Evolutionary conservation across 2,797 vertebrate genomes (phyloP).

Genomic region (Cephalopachus bancanus): DNA sequence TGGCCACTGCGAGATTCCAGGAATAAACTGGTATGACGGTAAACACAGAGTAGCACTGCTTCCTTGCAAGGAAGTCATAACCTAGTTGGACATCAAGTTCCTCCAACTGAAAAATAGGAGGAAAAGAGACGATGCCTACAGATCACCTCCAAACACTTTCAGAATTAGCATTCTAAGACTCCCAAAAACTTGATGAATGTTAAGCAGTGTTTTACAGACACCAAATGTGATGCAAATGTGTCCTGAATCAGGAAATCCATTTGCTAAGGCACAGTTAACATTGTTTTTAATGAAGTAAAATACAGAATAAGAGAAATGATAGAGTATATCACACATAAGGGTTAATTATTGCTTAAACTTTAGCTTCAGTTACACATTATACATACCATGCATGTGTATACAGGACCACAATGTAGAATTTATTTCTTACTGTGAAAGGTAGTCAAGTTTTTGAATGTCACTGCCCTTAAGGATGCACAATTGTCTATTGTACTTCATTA

Average conservation of each 20-base stretch:
- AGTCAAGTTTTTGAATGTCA: neutral
- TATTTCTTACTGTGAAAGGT: neutral
- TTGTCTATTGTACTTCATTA: neutral
- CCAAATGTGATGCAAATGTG: neutral
- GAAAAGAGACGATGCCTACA: neutral
- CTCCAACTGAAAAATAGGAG: neutral
- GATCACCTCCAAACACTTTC: constrained; percentile 41
- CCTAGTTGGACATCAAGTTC: neutral
- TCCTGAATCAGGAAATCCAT: neutral
- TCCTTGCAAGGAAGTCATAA: neutral
- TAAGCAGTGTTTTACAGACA: neutral
- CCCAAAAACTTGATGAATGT: neutral
- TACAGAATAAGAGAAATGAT: neutral
- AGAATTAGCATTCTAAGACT: constrained; percentile 5
- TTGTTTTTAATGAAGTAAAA: constrained; percentile 18
- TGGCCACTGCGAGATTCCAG: neutral
- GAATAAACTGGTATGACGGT: neutral
- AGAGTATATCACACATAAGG: neutral
- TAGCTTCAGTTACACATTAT: neutral
- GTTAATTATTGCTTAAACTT: neutral
- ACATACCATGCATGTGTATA: neutral
- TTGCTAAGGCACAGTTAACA: neutral
- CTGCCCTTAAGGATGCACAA: neutral
- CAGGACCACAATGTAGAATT: neutral
- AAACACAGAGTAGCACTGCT: neutral